Percentiles rank a stretch among this genome's conserved stretches.
These are phyloP conservation scores for Drosophila watanabei DNA, from an alignment of 1,140 invertebrate genomes.

Conservation along the genomic window DNA sequence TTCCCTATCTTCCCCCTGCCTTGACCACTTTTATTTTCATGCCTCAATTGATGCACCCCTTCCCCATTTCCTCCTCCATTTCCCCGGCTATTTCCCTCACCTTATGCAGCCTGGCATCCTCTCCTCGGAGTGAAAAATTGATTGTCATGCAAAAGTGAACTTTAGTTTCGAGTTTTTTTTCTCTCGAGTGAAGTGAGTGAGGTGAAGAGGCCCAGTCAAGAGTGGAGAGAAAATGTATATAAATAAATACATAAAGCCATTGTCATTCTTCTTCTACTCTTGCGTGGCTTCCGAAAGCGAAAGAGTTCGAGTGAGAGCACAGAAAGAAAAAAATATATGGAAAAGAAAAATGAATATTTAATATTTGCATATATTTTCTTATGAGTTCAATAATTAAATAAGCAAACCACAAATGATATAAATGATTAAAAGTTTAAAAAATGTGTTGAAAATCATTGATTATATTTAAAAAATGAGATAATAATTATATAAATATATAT, in stretches of 20 bases:
- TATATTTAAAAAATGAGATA: neutral
- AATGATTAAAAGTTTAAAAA: neutral
- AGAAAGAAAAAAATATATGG: constrained; percentile 7
- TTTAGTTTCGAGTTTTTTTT: constrained; percentile 57
- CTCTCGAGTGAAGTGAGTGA: constrained; percentile 56
- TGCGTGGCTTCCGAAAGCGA: constrained; percentile 39
- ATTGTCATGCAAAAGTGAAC: constrained; percentile 81
- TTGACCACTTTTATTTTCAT: constrained; percentile 84
- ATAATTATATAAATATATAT: neutral
- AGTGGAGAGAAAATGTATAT: constrained; percentile 54
- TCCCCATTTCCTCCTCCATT: neutral
- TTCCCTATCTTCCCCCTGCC: neutral
- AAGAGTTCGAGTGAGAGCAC: constrained; percentile 24
- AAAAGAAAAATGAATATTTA: neutral
- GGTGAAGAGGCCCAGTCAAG: constrained; percentile 67
- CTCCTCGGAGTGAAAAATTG: constrained; percentile 63
- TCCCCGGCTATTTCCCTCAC: constrained; percentile 25
- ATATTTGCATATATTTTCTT: neutral
- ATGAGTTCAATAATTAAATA: neutral
- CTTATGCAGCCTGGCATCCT: neutral
- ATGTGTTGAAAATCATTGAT: too few relatives aligned
- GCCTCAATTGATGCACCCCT: constrained; percentile 74
- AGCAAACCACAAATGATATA: fast-evolving
- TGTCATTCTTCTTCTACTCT: constrained; percentile 46
- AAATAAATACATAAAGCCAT: constrained; percentile 62